These are phyloP conservation scores for Spea multiplicata DNA, from an alignment of 2,113 vertebrate species.

Conservation along the genomic window DNA sequence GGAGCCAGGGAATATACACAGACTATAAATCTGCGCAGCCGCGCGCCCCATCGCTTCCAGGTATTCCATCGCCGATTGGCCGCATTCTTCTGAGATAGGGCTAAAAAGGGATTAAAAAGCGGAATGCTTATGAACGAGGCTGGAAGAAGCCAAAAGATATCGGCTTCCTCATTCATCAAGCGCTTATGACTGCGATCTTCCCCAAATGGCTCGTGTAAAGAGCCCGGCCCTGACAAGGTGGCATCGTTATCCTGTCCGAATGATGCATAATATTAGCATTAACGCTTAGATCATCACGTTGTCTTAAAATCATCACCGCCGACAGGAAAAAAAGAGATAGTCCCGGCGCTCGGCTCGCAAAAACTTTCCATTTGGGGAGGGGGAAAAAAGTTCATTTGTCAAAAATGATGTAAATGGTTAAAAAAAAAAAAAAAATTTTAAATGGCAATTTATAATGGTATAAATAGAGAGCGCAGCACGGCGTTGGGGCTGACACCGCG, in stretches of 20 bases:
- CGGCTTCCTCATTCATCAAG: slow-evolving; percentile 60
- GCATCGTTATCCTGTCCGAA: slow-evolving; percentile 59
- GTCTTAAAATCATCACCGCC: slow-evolving; percentile 67
- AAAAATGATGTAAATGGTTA: slow-evolving; percentile 41
- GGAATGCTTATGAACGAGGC: slow-evolving; percentile 50
- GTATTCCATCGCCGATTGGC: slow-evolving; percentile 55
- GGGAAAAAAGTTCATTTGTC: slow-evolving; percentile 15
- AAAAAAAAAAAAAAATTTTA: background rate
- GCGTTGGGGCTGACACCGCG: background rate
- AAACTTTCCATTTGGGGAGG: slow-evolving; percentile 57
- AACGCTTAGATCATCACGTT: slow-evolving; percentile 56
- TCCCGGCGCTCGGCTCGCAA: slow-evolving; percentile 23
- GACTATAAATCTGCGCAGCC: slow-evolving; percentile 78
- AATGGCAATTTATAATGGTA: slow-evolving; percentile 29
- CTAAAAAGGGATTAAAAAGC: slow-evolving; percentile 52
- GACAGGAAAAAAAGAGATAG: slow-evolving; percentile 34
- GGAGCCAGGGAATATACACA: slow-evolving; percentile 90
- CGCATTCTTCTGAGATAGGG: slow-evolving; percentile 58
- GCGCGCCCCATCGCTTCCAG: slow-evolving; percentile 58
- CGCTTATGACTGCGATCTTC: slow-evolving; percentile 59
- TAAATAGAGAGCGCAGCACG: slow-evolving; percentile 30
- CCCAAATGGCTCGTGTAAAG: slow-evolving; percentile 58
- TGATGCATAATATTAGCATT: slow-evolving; percentile 59
- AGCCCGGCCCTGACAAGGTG: slow-evolving; percentile 56
- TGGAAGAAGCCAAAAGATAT: slow-evolving; percentile 53